These are phyloP conservation scores for Chaetophractus vellerosus DNA, from an alignment of 2,797 vertebrate genomes.

Conservation along the genomic window DNA sequence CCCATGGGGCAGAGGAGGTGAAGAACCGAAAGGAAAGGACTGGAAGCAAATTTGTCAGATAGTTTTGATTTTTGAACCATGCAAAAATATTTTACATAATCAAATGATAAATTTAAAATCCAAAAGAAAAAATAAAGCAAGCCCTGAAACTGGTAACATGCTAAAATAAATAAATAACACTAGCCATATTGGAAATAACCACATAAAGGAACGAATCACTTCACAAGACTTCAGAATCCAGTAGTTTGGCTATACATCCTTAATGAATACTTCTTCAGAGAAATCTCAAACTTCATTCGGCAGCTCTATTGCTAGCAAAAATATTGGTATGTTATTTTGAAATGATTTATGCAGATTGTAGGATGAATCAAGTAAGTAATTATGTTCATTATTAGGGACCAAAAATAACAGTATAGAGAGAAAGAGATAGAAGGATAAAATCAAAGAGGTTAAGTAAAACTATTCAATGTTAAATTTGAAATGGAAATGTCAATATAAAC, in stretches of 20 bases:
- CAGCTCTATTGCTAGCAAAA: neutral
- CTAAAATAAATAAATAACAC: neutral
- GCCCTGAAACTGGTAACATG: neutral
- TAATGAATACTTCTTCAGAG: neutral
- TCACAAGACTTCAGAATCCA: neutral
- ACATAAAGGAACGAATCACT: neutral
- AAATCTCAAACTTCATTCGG: neutral
- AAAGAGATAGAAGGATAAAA: neutral
- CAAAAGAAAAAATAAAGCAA: neutral
- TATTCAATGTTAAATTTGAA: neutral
- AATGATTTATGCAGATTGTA: neutral
- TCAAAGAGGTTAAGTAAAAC: neutral
- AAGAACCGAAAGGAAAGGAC: neutral
- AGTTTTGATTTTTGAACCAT: slow-evolving; percentile 12
- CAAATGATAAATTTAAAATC: neutral
- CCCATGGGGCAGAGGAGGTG: neutral
- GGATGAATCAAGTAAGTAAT: neutral
- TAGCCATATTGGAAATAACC: neutral
- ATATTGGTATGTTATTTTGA: neutral
- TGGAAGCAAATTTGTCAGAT: neutral
- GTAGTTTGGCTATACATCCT: neutral
- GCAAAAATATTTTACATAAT: slow-evolving; percentile 18
- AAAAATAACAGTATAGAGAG: neutral
- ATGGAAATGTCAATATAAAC: neutral
- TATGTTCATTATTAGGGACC: neutral